phyloP scores from a whole-genome alignment of 1,140 invertebrate species.

The Drosophila mayri region DNA sequence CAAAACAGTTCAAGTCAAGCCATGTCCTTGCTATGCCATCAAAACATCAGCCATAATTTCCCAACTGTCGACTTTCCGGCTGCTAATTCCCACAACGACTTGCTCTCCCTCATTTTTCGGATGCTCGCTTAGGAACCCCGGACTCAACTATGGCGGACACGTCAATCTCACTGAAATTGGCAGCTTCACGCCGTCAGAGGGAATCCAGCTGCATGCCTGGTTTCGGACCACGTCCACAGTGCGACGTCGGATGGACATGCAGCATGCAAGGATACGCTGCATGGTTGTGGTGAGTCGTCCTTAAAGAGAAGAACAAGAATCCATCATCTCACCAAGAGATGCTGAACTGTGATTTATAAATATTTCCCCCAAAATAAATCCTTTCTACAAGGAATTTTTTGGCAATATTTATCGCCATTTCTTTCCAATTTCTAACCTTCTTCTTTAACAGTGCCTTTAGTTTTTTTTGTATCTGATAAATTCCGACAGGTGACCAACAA shows the following conservation, averaged over 20 bases:
- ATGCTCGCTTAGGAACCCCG: conserved; percentile 84
- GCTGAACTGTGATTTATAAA: not conserved
- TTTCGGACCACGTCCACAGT: conserved; percentile 85
- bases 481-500: conserved; percentile 85
- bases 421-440: too few relatives aligned
- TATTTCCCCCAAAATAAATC: not conserved
- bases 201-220: conserved; percentile 77
- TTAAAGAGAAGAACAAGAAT: not conserved
- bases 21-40: conserved; percentile 8
- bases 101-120: conserved; percentile 22
- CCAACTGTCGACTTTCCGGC: conserved; percentile 29
- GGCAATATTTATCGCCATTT: not conserved
- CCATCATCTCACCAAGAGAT: not conserved
- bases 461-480: not conserved
- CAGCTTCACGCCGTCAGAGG: conserved; percentile 73
- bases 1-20: conserved; percentile 2
- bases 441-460: not conserved
- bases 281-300: conserved; percentile 84
- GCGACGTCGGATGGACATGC: conserved; percentile 85
- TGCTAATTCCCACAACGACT: conserved; percentile 38
- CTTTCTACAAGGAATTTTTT: not conserved
- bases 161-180: conserved; percentile 86
- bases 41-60: conserved; percentile 34
- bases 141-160: conserved; percentile 85
- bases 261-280: conserved; percentile 85